Conservation (phyloP, 2,888 invertebrate genomes). For the Syrphus vitripennis region DNA sequence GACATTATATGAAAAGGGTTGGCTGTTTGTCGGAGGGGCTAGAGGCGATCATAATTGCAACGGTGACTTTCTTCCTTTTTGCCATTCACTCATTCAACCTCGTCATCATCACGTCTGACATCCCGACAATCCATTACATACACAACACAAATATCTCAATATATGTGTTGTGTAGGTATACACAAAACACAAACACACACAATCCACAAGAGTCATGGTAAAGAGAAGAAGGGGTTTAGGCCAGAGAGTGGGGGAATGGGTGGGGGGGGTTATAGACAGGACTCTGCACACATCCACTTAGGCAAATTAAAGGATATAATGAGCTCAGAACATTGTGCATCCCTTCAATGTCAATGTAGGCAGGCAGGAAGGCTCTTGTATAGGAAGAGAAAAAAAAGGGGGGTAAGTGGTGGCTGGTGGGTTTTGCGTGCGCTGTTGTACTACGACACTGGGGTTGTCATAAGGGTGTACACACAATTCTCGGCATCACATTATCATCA, state of each 20-base stretch:
- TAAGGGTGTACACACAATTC: slow-evolving; percentile 39
- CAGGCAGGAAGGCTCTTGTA: slow-evolving; percentile 39
- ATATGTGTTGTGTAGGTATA: background rate
- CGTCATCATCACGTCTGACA: slow-evolving; percentile 70
- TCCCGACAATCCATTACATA: slow-evolving; percentile 62
- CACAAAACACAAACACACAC: background rate
- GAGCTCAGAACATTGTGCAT: slow-evolving; percentile 71
- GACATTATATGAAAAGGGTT: slow-evolving; percentile 56
- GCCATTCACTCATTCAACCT: slow-evolving; percentile 65
- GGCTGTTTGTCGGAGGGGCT: slow-evolving; percentile 52
- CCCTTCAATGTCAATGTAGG: slow-evolving; percentile 71
- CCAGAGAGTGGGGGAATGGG: background rate
- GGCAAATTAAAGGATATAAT: slow-evolving; percentile 72
- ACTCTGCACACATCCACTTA: slow-evolving; percentile 70
- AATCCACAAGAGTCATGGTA: background rate
- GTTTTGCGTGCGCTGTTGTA: slow-evolving; percentile 40
- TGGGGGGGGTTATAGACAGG: slow-evolving; percentile 33
- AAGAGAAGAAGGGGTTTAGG: background rate
- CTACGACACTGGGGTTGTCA: slow-evolving; percentile 28
- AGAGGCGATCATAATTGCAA: slow-evolving; percentile 67
- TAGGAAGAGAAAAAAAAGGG: slow-evolving; percentile 17
- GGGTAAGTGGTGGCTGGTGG: background rate
- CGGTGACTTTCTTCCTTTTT: slow-evolving; percentile 69
- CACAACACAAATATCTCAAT: slow-evolving; percentile 9
- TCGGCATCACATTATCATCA: slow-evolving; percentile 61